phyloP scores from a whole-genome alignment of 2,797 vertebrate species.

The Mycteria americana region DNA sequence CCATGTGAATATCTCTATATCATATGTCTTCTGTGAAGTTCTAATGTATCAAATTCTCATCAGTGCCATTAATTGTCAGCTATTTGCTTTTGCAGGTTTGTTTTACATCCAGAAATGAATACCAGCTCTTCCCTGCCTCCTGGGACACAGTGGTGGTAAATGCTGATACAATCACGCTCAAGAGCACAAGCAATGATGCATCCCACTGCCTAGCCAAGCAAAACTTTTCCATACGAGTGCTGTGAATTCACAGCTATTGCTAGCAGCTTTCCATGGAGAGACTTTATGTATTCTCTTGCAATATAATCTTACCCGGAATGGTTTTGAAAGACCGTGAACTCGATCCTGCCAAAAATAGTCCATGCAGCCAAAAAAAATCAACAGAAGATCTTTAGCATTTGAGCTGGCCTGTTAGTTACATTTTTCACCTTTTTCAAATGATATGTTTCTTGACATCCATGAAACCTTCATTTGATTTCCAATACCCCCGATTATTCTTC shows the following conservation, averaged over 20 bases:
- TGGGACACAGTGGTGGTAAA: fast-evolving
- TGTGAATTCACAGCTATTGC: conserved; percentile 20
- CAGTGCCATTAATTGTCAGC: neutral
- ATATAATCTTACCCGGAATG: conserved; percentile 10
- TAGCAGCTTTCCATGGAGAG: neutral
- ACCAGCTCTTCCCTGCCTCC: neutral
- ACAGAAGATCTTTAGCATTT: neutral
- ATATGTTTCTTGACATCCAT: neutral
- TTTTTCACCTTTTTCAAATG: conserved; percentile 49
- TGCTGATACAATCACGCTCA: neutral
- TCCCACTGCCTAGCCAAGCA: conserved; percentile 2
- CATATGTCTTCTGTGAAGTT: neutral
- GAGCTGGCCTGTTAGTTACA: neutral
- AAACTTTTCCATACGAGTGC: neutral
- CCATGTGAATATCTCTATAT: neutral
- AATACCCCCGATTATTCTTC: neutral
- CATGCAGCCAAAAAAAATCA: conserved; percentile 27
- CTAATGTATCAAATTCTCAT: neutral
- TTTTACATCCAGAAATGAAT: neutral
- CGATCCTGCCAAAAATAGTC: conserved; percentile 30
- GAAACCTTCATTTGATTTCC: neutral
- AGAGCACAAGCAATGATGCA: neutral
- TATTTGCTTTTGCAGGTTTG: neutral
- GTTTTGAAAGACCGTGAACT: conserved; percentile 38
- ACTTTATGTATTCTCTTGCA: neutral